Conservation (phyloP, 1,140 invertebrate genomes). For the Ips nitidus region DNA sequence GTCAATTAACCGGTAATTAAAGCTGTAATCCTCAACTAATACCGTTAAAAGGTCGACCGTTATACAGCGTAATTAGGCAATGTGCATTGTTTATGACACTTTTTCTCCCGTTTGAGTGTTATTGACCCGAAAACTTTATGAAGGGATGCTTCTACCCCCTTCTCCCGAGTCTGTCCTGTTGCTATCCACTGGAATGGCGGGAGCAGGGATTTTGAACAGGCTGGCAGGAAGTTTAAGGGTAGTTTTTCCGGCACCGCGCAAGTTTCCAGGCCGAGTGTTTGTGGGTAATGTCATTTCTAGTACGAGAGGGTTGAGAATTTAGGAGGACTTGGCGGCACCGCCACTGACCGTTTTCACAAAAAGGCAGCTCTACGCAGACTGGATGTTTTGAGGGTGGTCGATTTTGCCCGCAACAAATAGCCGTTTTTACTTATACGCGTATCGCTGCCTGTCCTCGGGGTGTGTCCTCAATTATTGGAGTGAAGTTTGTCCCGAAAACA, state of each 20-base stretch:
- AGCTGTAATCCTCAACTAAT: constrained; percentile 25
- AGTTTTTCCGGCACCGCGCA: not conserved
- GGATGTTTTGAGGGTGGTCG: constrained; percentile 16
- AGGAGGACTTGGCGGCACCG: not conserved
- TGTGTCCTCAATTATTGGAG: constrained; percentile 7
- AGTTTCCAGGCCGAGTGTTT: too few species aligned
- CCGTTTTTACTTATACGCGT: constrained; percentile 16
- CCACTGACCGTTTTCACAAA: constrained; percentile 26
- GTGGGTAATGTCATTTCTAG: too few species aligned
- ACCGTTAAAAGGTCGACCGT: constrained; percentile 13
- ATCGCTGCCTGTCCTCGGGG: constrained; percentile 4
- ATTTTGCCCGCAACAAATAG: constrained; percentile 23
- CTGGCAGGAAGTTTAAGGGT: constrained; percentile 6
- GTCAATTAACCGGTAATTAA: constrained; percentile 22
- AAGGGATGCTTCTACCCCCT: constrained; percentile 9
- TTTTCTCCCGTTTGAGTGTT: not conserved
- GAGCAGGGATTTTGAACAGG: constrained; percentile 30
- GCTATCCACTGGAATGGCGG: constrained; percentile 34
- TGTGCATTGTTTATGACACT: constrained; percentile 16
- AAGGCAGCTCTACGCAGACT: constrained; percentile 22
- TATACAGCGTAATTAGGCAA: constrained; percentile 13
- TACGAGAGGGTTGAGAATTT: not conserved
- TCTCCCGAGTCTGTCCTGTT: constrained; percentile 26
- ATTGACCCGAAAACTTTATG: constrained; percentile 7
- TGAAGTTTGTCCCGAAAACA: too few species aligned